A percentile compares a stretch with the other conserved stretches of the same genome.
Conservation (phyloP, 2,888 invertebrate species). For the Phymatocera aterrima region DNA sequence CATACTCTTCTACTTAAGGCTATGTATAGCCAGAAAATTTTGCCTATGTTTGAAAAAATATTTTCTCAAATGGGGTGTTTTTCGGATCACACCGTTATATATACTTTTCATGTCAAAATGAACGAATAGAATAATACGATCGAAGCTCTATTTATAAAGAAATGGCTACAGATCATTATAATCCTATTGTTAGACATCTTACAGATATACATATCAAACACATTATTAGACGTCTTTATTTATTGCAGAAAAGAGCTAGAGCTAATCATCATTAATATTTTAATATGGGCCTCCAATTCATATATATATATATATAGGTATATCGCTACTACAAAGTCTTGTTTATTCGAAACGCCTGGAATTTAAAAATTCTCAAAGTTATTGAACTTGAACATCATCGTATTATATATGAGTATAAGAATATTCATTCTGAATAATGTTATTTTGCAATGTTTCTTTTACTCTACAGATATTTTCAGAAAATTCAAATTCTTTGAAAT, state of each 20-base stretch:
- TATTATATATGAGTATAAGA: constrained; percentile 14
- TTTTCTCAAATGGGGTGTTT: constrained; percentile 4
- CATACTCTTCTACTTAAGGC: not conserved
- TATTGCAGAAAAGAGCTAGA: not conserved
- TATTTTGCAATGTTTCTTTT: not conserved
- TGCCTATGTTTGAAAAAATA: not conserved
- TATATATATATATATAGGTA: not conserved
- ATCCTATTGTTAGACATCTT: not conserved
- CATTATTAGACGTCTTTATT: not conserved
- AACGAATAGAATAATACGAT: constrained; percentile 5
- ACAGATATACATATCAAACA: constrained; percentile 44
- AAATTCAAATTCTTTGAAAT: not conserved
- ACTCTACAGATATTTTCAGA: not conserved
- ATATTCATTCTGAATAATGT: constrained; percentile 27
- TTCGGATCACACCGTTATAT: not conserved
- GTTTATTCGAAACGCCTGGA: constrained; percentile 17
- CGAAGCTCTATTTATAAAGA: not conserved
- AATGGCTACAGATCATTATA: constrained; percentile 14
- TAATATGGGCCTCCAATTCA: constrained; percentile 9
- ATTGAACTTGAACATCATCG: constrained; percentile 12
- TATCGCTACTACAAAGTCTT: not conserved
- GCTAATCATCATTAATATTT: not conserved
- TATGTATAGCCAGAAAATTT: not conserved
- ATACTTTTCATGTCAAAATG: not conserved
- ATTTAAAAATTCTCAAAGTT: constrained; percentile 5